phyloP scores from a whole-genome alignment of 2,113 vertebrate species.

The Castor canadensis region DNA sequence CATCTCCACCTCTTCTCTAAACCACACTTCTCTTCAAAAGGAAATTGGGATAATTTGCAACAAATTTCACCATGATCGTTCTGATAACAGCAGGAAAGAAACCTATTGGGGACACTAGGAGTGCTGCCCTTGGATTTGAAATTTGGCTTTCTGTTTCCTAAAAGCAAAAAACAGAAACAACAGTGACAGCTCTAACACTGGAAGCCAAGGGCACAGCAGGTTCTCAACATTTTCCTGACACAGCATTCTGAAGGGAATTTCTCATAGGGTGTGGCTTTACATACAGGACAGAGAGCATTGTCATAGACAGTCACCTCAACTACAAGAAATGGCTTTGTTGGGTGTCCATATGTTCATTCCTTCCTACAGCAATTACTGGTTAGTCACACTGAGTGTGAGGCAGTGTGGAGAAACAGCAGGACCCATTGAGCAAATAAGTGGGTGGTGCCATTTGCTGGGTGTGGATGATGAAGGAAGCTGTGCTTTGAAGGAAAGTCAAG shows the following conservation, averaged over 20 bases:
- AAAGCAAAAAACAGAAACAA: background rate
- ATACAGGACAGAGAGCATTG: background rate
- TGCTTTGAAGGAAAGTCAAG: background rate
- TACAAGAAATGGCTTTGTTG: slow-evolving; percentile 1
- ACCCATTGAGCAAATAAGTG: background rate
- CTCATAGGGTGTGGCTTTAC: background rate
- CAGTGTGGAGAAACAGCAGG: background rate
- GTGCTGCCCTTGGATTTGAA: background rate
- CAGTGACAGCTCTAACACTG: background rate
- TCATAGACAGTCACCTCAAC: background rate
- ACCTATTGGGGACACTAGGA: background rate
- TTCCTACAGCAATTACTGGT: background rate
- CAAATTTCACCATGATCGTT: background rate
- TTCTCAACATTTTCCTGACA: background rate
- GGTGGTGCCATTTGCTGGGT: background rate
- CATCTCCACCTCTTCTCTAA: background rate
- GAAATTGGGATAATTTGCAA: background rate
- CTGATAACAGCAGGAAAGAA: background rate
- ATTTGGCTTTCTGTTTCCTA: slow-evolving; percentile 10
- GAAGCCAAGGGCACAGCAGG: background rate
- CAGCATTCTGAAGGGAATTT: background rate
- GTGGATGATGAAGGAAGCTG: background rate
- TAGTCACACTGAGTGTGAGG: background rate
- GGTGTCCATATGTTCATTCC: background rate
- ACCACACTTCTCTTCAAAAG: slow-evolving; percentile 13